Conservation (phyloP, 1,140 invertebrate genomes). For the Pachypeltis micranthus region DNA sequence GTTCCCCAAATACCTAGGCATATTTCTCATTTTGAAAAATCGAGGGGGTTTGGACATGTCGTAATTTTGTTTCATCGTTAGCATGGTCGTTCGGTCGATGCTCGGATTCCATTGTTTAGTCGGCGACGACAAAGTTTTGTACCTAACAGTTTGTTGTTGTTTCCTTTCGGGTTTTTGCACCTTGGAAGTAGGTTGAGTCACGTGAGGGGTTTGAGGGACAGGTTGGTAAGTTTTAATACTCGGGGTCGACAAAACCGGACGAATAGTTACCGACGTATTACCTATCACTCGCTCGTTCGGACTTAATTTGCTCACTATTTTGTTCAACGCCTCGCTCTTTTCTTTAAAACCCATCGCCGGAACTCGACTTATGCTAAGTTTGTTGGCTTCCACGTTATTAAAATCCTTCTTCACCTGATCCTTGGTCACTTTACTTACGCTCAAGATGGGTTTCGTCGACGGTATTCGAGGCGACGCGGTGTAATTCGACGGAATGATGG, state of each 20-base stretch:
- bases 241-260: conserved; percentile 11
- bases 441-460: conserved; percentile 13
- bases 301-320: conserved; percentile 20
- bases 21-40: conserved; percentile 47
- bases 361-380: conserved; percentile 21
- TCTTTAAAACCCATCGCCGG: conserved; percentile 1
- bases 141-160: conserved; percentile 33
- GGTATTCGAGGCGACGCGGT: not conserved
- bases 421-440: conserved; percentile 20
- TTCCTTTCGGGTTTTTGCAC: conserved; percentile 11
- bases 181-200: not conserved
- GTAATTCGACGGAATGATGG: conserved; percentile 5
- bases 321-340: conserved; percentile 17
- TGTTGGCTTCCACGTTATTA: conserved; percentile 18
- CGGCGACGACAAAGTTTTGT: conserved; percentile 44
- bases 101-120: conserved; percentile 48
- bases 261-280: conserved; percentile 20
- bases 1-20: conserved; percentile 46
- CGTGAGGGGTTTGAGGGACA: not conserved
- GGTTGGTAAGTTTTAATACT: conserved; percentile 10
- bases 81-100: conserved; percentile 39
- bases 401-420: conserved; percentile 16
- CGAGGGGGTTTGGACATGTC: conserved; percentile 38
- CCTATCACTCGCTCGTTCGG: conserved; percentile 21
- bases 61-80: conserved; percentile 35